Conservation (phyloP, 2,797 vertebrate genomes). For the Ciconia nigra region DNA sequence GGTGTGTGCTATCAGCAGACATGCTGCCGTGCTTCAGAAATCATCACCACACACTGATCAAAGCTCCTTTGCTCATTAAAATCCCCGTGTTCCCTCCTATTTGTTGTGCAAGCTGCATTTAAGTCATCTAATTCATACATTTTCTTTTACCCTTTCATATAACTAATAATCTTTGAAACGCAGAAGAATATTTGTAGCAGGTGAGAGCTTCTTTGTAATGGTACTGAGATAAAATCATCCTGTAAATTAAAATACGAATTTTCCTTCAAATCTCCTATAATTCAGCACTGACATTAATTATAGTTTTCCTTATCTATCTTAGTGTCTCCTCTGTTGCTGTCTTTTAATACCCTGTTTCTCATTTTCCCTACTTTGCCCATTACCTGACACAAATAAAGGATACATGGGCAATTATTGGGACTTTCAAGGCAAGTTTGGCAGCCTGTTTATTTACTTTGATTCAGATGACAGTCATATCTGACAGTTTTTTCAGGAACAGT, state of each 20-base stretch:
- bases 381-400: not conserved
- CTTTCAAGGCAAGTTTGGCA: conserved; percentile 31
- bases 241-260: conserved; percentile 12
- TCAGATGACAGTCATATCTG: conserved; percentile 8
- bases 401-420: not conserved
- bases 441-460: conserved; percentile 26
- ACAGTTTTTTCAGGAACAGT: not conserved
- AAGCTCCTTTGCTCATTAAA: not conserved
- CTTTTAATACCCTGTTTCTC: not conserved
- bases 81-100: not conserved
- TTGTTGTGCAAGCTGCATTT: not conserved
- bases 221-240: not conserved
- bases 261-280: conserved; percentile 6
- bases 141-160: not conserved
- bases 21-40: not conserved
- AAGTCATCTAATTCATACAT: not conserved
- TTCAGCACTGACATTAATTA: conserved; percentile 34
- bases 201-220: not conserved
- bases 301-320: not conserved
- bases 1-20: not conserved
- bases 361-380: not conserved
- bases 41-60: not conserved
- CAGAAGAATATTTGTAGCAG: not conserved
- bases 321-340: not conserved
- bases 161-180: not conserved